Conservation (phyloP, 2,888 invertebrate species). For the Pediacus dermestoides region DNA sequence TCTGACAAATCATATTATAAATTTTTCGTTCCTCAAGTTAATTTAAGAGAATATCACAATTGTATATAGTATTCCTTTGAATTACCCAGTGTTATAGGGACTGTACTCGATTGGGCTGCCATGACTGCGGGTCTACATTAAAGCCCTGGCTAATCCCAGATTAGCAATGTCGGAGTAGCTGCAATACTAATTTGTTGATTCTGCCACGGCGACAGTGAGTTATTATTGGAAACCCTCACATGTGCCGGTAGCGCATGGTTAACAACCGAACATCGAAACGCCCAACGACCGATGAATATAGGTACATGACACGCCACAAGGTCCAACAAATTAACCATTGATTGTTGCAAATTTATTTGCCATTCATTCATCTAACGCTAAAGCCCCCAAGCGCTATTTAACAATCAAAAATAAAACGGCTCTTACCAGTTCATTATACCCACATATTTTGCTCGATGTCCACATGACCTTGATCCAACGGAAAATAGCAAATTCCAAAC, state of each 20-base stretch:
- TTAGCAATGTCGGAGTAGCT: slow-evolving; percentile 51
- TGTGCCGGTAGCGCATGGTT: slow-evolving; percentile 35
- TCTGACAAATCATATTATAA: no score
- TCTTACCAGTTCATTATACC: no score
- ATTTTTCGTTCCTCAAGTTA: no score
- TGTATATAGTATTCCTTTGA: slow-evolving; percentile 9
- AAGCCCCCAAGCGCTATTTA: no score
- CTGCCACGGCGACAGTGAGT: slow-evolving; percentile 50
- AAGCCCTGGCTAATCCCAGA: slow-evolving; percentile 49
- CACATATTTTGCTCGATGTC: no score
- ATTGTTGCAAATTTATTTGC: slow-evolving; percentile 8
- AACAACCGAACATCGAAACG: slow-evolving; percentile 32
- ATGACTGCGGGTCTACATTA: slow-evolving; percentile 45
- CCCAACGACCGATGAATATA: slow-evolving; percentile 28
- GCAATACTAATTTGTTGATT: slow-evolving; percentile 53
- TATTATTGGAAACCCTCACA: slow-evolving; percentile 43
- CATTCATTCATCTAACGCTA: no score
- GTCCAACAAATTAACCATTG: slow-evolving; percentile 9
- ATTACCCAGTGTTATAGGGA: slow-evolving; percentile 10
- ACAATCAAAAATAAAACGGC: no score
- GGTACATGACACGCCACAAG: slow-evolving; percentile 21
- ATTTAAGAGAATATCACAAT: no score
- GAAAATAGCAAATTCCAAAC: no score
- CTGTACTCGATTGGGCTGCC: slow-evolving; percentile 33
- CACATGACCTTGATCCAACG: no score